phyloP scores from a whole-genome alignment of 1,140 invertebrate species.

The Bombus waltoni region DNA sequence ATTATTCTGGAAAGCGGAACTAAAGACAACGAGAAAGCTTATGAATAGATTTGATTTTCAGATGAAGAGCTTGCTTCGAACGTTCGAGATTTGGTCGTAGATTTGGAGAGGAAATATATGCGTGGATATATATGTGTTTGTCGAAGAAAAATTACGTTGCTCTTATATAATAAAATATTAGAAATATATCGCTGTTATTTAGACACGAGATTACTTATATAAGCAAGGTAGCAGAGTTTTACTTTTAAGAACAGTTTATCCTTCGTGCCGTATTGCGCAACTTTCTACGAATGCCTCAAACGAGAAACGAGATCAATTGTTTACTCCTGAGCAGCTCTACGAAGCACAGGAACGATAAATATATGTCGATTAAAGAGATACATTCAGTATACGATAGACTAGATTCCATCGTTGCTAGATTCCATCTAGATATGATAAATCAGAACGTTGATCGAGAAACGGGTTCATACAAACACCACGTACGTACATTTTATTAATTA shows the following conservation, averaged over 20 bases:
- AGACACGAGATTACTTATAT: no score
- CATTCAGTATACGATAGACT: neutral
- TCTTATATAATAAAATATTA: no score
- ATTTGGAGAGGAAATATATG: neutral
- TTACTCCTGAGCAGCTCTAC: neutral
- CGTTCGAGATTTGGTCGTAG: neutral
- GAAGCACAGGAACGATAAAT: neutral
- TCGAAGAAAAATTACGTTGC: no score
- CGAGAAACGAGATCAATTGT: neutral
- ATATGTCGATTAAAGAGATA: neutral
- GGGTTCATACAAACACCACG: neutral
- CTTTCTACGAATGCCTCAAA: neutral
- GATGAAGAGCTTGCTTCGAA: no score
- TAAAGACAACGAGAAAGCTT: neutral
- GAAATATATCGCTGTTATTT: no score
- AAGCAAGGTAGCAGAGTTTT: neutral
- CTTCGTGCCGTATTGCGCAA: neutral
- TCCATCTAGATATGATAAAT: neutral
- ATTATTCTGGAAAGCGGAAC: slow-evolving; percentile 2
- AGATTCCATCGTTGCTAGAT: slow-evolving; percentile 13
- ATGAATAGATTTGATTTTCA: neutral
- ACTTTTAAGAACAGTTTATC: neutral
- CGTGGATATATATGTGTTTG: no score
- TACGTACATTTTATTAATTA: neutral
- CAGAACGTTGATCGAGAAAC: neutral